Percentiles rank a stretch among this genome's conserved stretches.
Evolutionary conservation across 2,888 invertebrate genomes (phyloP).

Genomic region (Drosophila mayaguana): DNA sequence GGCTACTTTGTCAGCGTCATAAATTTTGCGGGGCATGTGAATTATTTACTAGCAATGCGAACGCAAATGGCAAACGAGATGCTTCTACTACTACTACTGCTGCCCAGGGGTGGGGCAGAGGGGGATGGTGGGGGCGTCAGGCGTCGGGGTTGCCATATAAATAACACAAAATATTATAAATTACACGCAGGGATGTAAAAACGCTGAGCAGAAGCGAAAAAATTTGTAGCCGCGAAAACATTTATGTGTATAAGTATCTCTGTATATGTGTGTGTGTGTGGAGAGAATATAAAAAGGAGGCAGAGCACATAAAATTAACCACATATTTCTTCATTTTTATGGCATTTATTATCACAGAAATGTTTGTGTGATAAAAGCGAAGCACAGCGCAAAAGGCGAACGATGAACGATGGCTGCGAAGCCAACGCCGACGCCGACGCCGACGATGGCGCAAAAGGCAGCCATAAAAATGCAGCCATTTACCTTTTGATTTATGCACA

Average conservation of each 20-base stretch:
- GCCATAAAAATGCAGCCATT: slow-evolving; percentile 82
- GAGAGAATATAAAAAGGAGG: slow-evolving; percentile 71
- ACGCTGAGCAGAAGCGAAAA: slow-evolving; percentile 58
- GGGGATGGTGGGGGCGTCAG: background rate
- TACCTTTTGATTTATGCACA: slow-evolving; percentile 83
- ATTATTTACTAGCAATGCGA: slow-evolving; percentile 78
- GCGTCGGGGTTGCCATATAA: slow-evolving; percentile 58
- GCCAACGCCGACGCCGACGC: background rate
- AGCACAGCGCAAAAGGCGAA: slow-evolving; percentile 64
- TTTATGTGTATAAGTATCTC: slow-evolving; percentile 50
- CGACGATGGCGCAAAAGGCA: slow-evolving; percentile 64
- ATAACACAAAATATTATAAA: slow-evolving; percentile 80
- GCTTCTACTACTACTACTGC: slow-evolving; percentile 9
- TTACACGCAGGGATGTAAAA: slow-evolving; percentile 75
- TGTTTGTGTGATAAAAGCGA: slow-evolving; percentile 82
- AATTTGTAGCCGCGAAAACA: slow-evolving; percentile 80
- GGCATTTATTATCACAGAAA: slow-evolving; percentile 83
- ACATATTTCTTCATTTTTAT: slow-evolving; percentile 84
- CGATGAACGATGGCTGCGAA: slow-evolving; percentile 46
- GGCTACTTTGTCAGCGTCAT: slow-evolving; percentile 80
- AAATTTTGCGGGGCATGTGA: slow-evolving; percentile 72
- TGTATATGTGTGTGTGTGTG: slow-evolving; percentile 6
- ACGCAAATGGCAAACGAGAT: slow-evolving; percentile 49
- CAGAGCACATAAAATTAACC: slow-evolving; percentile 83
- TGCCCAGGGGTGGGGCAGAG: background rate